A percentile compares a stretch with the other conserved stretches of the same genome.
These are phyloP conservation scores for Rhinella marina DNA, from an alignment of 2,797 vertebrate genomes.

Conservation along the genomic window DNA sequence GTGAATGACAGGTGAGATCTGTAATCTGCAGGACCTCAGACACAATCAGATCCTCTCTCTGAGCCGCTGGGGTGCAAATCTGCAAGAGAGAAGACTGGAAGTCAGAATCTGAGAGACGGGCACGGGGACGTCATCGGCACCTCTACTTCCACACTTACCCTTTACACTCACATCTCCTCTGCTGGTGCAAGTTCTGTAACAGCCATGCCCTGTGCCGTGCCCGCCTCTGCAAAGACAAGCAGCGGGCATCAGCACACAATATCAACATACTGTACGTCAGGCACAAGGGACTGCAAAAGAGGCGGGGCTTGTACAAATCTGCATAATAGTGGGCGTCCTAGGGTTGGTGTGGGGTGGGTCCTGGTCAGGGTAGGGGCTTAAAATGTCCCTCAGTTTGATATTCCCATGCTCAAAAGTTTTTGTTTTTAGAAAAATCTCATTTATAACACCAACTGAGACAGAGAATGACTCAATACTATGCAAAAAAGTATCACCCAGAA, in stretches of 20 bases:
- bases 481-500: too few species aligned
- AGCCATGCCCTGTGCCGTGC: conserved; percentile 40
- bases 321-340: too few species aligned
- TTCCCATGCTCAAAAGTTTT: too few species aligned
- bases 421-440: neutral
- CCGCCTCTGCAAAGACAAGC: conserved; percentile 28
- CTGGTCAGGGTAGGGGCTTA: too few species aligned
- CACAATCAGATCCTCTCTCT: conserved; percentile 9
- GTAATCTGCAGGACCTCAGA: neutral
- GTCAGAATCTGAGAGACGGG: neutral
- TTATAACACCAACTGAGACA: neutral
- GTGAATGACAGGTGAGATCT: neutral
- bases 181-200: conserved; percentile 31
- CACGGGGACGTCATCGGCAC: neutral
- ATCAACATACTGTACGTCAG: neutral
- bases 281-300: too few species aligned
- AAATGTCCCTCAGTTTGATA: too few species aligned
- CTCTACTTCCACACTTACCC: conserved; percentile 2
- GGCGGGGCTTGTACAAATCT: too few species aligned
- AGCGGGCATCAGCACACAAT: neutral
- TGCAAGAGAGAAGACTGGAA: neutral
- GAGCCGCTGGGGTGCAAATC: conserved; percentile 18
- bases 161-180: conserved; percentile 31
- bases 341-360: too few species aligned
- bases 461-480: too few species aligned